Conservation (phyloP, 2,888 invertebrate species). For the Terebella lapidaria region DNA sequence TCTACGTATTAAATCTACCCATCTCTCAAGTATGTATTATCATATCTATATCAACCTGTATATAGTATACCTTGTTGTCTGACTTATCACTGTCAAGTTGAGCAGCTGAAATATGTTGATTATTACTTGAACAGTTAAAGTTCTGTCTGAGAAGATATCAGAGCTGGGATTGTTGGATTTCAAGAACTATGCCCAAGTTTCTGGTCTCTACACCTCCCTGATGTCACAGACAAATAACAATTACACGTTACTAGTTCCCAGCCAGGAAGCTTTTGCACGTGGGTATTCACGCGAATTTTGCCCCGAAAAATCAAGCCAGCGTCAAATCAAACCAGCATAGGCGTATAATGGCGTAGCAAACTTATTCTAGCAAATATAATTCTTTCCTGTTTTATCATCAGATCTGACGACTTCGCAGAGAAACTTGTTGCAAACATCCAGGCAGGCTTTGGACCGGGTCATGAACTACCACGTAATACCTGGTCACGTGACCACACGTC, state of each 20-base stretch:
- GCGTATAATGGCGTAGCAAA: too few relatives aligned
- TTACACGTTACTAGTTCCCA: slow-evolving; percentile 56
- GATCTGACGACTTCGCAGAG: slow-evolving; percentile 11
- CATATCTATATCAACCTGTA: too few relatives aligned
- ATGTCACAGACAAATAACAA: slow-evolving; percentile 49
- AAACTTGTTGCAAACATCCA: slow-evolving; percentile 24
- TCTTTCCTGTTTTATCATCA: slow-evolving; percentile 1
- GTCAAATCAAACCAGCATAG: too few relatives aligned
- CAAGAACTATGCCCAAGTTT: slow-evolving; percentile 50
- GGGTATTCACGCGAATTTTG: slow-evolving; percentile 9
- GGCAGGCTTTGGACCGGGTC: slow-evolving; percentile 33
- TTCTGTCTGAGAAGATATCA: background rate
- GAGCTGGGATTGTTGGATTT: slow-evolving; percentile 39
- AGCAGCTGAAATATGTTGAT: too few relatives aligned
- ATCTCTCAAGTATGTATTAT: too few relatives aligned
- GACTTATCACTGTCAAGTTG: too few relatives aligned
- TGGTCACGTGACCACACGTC: slow-evolving; percentile 51
- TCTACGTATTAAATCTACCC: too few relatives aligned
- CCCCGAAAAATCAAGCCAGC: too few relatives aligned
- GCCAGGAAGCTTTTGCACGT: slow-evolving; percentile 55
- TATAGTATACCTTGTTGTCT: too few relatives aligned
- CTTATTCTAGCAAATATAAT: too few relatives aligned
- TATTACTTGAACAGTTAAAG: too few relatives aligned
- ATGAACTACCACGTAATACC: slow-evolving; percentile 55
- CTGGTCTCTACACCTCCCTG: slow-evolving; percentile 54